phyloP scores from a whole-genome alignment of 2,113 vertebrate species.

The Xerus inauris region DNA sequence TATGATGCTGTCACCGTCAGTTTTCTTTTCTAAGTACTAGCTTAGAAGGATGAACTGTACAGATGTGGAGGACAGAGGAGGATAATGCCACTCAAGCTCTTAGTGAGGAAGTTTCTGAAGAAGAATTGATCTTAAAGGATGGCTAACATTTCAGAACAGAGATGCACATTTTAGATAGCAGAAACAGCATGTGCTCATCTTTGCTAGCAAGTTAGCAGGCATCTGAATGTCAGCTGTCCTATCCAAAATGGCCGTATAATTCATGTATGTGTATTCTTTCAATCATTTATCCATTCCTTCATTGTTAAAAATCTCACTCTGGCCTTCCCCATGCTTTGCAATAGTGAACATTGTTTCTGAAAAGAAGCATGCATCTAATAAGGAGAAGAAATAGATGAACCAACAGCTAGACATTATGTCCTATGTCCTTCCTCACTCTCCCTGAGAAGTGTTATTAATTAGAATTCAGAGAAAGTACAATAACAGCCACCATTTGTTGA shows the following conservation, averaged over 20 bases:
- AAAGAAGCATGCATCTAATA: not conserved
- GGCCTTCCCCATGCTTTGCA: not conserved
- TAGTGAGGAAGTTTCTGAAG: not conserved
- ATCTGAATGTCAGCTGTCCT: not conserved
- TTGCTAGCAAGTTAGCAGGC: not conserved
- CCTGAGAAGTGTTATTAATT: not conserved
- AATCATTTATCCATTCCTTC: not conserved
- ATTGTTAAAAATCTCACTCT: not conserved
- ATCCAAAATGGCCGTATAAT: not conserved
- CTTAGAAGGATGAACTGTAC: not conserved
- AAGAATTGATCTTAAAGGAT: not conserved
- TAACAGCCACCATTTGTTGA: not conserved
- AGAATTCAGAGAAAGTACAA: not conserved
- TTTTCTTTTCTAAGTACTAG: not conserved
- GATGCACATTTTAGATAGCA: not conserved
- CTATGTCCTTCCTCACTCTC: not conserved
- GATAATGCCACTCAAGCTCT: not conserved
- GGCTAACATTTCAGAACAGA: not conserved
- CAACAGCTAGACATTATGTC: not conserved
- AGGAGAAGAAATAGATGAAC: not conserved
- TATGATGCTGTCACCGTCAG: not conserved
- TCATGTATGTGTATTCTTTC: not conserved
- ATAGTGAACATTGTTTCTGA: not conserved
- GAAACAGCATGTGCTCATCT: not conserved
- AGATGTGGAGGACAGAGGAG: not conserved